Evolutionary conservation across 2,888 invertebrate genomes (phyloP).

Genomic region (Chrysina gloriosa): DNA sequence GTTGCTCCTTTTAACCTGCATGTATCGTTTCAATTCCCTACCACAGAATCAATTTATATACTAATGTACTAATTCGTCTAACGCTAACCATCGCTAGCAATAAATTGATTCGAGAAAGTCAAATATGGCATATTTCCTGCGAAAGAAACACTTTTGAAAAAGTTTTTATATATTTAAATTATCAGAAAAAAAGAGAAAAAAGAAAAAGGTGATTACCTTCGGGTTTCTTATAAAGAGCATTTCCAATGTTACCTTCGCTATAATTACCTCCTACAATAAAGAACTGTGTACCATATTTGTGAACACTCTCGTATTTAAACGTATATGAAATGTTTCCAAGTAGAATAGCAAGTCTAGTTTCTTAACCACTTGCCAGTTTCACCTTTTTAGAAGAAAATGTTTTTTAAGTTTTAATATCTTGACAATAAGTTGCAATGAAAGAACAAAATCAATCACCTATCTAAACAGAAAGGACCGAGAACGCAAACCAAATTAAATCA

Average conservation of each 20-base stretch:
- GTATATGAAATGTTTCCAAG: constrained; percentile 18
- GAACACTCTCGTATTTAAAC: constrained; percentile 5
- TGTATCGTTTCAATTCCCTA: constrained; percentile 47
- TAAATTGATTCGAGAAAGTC: constrained; percentile 56
- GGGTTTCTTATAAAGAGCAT: constrained; percentile 57
- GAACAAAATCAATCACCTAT: too few species aligned
- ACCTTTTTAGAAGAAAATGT: too few species aligned
- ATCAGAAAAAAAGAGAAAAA: constrained; percentile 15
- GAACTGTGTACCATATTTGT: constrained; percentile 34
- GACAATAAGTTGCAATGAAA: too few species aligned
- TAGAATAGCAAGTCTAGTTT: background rate
- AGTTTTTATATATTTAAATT: constrained; percentile 44
- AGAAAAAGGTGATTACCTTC: constrained; percentile 40
- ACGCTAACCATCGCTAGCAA: constrained; percentile 30
- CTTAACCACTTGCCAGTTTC: background rate
- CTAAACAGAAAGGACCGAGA: too few species aligned
- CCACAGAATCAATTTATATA: constrained; percentile 58
- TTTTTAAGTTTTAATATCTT: too few species aligned
- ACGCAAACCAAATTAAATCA: too few species aligned
- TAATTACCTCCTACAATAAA: constrained; percentile 45
- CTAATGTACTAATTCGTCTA: constrained; percentile 14
- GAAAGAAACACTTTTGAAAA: too few species aligned
- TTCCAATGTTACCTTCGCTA: constrained; percentile 67
- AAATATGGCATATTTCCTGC: constrained; percentile 56
- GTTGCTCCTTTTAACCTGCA: constrained; percentile 50